Evolutionary conservation across 2,113 vertebrate species (phyloP), one percentile per base, ranked within the genome.

Genomic region (Phoxinus phoxinus): DNA sequence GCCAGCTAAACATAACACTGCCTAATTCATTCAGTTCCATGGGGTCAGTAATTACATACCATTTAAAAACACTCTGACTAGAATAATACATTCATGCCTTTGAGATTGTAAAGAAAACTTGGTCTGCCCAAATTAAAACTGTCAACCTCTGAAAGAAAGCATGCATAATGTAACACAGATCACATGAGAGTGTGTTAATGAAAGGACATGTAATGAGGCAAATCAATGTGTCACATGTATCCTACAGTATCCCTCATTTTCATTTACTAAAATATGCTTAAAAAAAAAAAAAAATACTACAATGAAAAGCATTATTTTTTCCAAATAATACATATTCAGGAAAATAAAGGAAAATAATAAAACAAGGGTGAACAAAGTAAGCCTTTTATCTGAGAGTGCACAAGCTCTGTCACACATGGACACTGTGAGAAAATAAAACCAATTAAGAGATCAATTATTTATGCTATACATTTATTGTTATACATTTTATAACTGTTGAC

Each of bases 61-160:
- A 63, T 80, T 80, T 80, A 41, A 63, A 80, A 74, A 48, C 37
- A 23, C 53, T 58, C 11, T 58, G 53, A 78, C 21, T 37, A 23
- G 76, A 78, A 78, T 58, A 51, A 84, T 59, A 59, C 83, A 75
- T 44, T 46, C 46, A 84, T 63, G 83, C n/a, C 15, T 15, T 27
- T 63, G 21, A 30, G 12, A 63, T 30, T 48, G 25, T 23, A 23
- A 59, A 74, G 32, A 11, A 80, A 61, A 25, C 37, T 63, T 61
- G 23, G 12, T 59, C 53, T 32, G 27, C 0, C 13, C 27, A 51
- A 76, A 76, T 76, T 76, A 76, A 53, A 76, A 32, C 72, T 27
- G 72, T 74, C 72, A 74, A 48, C 74, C 27, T 76, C 27, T 10
- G 15, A 27, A 80, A 63, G 77, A 58, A 61, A 61, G 35, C n/a